These are phyloP conservation scores for Hippocampus barbouri DNA, from an alignment of 2,113 vertebrate species.

Conservation along the genomic window DNA sequence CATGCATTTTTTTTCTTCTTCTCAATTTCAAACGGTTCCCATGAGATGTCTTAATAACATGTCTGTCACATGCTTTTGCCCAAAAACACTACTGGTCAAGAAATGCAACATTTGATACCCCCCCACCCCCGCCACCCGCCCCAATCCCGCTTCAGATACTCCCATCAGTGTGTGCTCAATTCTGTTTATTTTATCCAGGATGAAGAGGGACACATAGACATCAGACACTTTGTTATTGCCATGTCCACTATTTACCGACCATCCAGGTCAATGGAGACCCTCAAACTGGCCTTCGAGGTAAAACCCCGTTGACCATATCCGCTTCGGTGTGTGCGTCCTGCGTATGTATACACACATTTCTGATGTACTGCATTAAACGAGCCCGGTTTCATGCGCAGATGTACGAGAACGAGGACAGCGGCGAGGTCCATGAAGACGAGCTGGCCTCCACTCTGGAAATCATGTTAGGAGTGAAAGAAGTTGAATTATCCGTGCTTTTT, in stretches of 20 bases:
- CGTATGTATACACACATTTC: no score
- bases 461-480: slow-evolving; percentile 80
- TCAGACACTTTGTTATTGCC: slow-evolving; percentile 82
- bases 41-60: no score
- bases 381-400: slow-evolving; percentile 64
- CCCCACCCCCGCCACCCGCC: no score
- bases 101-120: no score
- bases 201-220: slow-evolving; percentile 76
- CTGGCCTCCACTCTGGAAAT: slow-evolving; percentile 80
- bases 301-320: slow-evolving; percentile 30
- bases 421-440: slow-evolving; percentile 70
- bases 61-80: no score
- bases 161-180: background rate
- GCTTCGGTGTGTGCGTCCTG: background rate
- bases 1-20: no score
- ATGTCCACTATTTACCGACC: slow-evolving; percentile 85
- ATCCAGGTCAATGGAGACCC: slow-evolving; percentile 82
- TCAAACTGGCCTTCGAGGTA: slow-evolving; percentile 85
- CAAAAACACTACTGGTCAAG: no score
- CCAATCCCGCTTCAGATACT: no score
- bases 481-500: slow-evolving; percentile 75
- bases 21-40: no score
- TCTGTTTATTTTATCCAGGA: slow-evolving; percentile 59
- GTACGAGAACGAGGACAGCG: slow-evolving; percentile 73
- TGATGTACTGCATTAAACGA: background rate